Evolutionary conservation across 2,888 invertebrate genomes (phyloP), one percentile per base, ranked within the genome.

Genomic region (Oegoconia quadripuncta): DNA sequence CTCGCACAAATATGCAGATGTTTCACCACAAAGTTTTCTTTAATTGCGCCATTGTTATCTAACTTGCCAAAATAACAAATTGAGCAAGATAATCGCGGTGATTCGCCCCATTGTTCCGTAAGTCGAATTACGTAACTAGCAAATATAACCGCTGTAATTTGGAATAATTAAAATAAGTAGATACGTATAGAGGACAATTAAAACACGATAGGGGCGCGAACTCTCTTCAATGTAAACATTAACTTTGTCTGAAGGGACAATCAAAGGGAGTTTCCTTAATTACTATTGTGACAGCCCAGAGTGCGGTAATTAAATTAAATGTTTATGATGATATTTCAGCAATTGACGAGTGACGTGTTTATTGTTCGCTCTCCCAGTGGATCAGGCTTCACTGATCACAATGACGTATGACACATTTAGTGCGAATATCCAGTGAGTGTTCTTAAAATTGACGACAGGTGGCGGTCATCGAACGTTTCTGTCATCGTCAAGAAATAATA

Each of bases 241-340:
- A 62, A 73, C 62, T 72, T 70, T 48, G 55, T 68, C 62, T 58
- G 59, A 62, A 64, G 63, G 63, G 63, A 67, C 69, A 72, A 64
- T 63, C 64, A 63, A 60, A 66, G 64, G 66, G 59, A 52, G 45
- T 56, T 54, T 60, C 55, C 59, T 56, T 42, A 50, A 49, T 57
- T 54, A 49, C 39, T 60, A 51, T 55, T 37, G 27, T 31, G 23
- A 29, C 34, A 31, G 53, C 61, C 61, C 58, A 61, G 56, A 54
- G 47, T 62, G 56, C 58, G 64, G 59, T 71, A 72, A 74, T 74
- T 74, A 74, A 74, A 71, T 69, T 62, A 65, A 71, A 71, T 72
- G 69, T 71, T 71, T 74, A 69, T 67, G 66, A 68, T 67, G n/a
- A 62, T 55, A 51, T 59, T 20, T 20, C n/a, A 28, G 53, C 61